Evolutionary conservation across 2,797 vertebrate genomes (phyloP), one percentile per base, ranked within the genome.

Genomic region (Anabas testudineus): DNA sequence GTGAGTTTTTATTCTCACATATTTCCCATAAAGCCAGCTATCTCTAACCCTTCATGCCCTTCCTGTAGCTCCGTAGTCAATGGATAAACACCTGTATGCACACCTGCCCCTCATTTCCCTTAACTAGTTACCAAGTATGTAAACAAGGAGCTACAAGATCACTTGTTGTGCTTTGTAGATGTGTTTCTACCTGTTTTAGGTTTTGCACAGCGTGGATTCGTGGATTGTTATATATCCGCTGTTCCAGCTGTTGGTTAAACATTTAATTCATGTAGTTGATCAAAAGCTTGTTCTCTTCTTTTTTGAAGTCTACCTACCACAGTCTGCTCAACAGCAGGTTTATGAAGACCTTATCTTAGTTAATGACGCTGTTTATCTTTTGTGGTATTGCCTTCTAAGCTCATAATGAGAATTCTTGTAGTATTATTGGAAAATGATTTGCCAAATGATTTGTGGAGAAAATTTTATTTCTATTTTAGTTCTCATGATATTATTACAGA

Each of bases 311-410:
- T n/a, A 30, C 36, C 22, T n/a, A 37, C 26, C 0, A 0, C 0
- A 13, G 15, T 3, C 0, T 41, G 4, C 32, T 39, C 26, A 70
- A 26, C 10, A 24, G n/a, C 10, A 63, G 0, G 49, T 72, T 71
- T 53, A 71, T 41, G 12, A 46, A 62, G 37, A 30, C 2, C n/a
- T 59, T 62, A 67, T 67, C 59, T 76, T 3, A 7, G 18, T 64
- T 71, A 63, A 63, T 67, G 4, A 28, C 10, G n/a, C 45, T 43
- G 12, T 14, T 71, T 67, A 73, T 61, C 13, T 18, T 42, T 12
- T 18, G 2, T 18, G 0, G 1, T 61, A 10, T 47, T 41, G 30
- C 37, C 7, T 56, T 10, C 15, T 43, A 5, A 30, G 36, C 2
- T 8, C 56, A 24, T 28, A 39, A 18, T 54, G 7, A 5, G 0